Conservation (phyloP, 2,888 invertebrate species). For the Bursaphelenchus okinawaensis region DNA sequence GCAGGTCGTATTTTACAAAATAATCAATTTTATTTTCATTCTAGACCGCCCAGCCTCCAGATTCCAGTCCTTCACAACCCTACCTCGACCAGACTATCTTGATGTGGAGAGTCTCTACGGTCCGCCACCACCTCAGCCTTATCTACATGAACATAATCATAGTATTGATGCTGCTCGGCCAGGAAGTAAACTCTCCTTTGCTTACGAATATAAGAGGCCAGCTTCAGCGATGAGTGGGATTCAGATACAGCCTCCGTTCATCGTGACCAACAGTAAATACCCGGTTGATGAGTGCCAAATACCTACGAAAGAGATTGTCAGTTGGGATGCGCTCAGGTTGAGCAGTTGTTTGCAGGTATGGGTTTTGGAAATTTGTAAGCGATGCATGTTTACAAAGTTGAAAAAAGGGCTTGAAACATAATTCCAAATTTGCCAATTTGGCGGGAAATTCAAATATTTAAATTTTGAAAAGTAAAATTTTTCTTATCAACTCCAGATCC, state of each 20-base stretch:
- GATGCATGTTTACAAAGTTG: no score
- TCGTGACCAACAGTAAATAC: background rate
- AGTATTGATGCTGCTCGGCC: background rate
- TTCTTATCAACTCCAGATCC: constrained; percentile 12
- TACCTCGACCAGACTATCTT: constrained; percentile 40
- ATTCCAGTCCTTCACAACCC: constrained; percentile 42
- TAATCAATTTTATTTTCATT: background rate
- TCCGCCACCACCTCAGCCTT: background rate
- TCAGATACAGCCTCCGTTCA: background rate
- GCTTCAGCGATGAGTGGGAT: constrained; percentile 5
- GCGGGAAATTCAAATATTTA: no score
- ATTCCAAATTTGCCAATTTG: background rate
- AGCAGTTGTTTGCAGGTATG: constrained; percentile 19
- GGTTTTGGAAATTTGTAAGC: no score
- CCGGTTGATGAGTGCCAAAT: background rate
- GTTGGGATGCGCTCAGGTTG: constrained; percentile 14
- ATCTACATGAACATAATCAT: background rate
- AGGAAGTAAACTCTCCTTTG: constrained; percentile 1
- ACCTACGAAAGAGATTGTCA: constrained; percentile 10
- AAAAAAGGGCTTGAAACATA: background rate
- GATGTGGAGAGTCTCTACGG: constrained; percentile 17
- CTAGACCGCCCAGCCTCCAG: constrained; percentile 27
- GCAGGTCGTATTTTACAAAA: no score
- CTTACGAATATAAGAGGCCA: background rate
- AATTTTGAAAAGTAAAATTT: background rate